These are phyloP conservation scores for Cephus sareptanus DNA, from an alignment of 2,888 invertebrate genomes.

Conservation along the genomic window DNA sequence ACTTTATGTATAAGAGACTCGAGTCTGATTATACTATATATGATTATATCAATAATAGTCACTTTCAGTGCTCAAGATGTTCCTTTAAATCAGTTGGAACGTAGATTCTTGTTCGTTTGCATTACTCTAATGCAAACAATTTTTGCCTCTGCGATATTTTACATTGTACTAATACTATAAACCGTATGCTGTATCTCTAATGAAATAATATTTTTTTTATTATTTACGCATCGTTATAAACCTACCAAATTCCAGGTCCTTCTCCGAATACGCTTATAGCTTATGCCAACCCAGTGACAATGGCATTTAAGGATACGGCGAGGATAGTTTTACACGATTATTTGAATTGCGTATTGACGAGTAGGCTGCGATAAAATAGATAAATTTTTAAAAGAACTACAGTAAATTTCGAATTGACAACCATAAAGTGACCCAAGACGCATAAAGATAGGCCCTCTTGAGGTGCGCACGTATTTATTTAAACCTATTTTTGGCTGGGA, in stretches of 20 bases:
- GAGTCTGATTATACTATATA: no score
- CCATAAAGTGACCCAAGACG: neutral
- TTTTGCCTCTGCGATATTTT: neutral
- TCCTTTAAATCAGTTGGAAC: neutral
- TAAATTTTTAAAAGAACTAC: neutral
- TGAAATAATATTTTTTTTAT: neutral
- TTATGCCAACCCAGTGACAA: no score
- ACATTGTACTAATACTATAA: neutral
- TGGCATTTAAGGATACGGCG: no score
- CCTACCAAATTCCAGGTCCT: neutral
- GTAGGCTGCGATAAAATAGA: neutral
- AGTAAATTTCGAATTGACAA: neutral
- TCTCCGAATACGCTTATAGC: no score
- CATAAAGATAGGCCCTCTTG: neutral
- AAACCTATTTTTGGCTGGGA: slow-evolving; percentile 46
- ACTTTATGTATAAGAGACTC: neutral
- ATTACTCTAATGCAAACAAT: neutral
- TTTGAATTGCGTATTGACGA: neutral
- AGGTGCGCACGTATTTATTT: slow-evolving; percentile 39
- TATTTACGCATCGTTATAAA: neutral
- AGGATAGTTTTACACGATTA: neutral
- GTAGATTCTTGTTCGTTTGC: neutral
- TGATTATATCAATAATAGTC: neutral
- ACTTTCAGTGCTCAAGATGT: neutral
- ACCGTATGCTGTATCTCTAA: neutral